phyloP scores from a whole-genome alignment of 2,797 vertebrate species.

The Ctenopoma multispine region DNA sequence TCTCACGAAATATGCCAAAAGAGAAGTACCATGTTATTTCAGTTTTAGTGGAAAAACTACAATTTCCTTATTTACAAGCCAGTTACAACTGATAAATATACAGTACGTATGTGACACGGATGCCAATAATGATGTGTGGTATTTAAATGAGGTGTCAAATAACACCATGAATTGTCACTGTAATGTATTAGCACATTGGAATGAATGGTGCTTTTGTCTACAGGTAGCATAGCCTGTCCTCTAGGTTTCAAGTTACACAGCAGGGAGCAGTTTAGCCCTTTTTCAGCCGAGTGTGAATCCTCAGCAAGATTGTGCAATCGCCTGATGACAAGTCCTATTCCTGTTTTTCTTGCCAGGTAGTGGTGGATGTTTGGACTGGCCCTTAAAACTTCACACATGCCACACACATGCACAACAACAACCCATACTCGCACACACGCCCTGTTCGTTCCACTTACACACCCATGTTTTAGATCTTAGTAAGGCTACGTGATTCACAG shows the following conservation, averaged over 20 bases:
- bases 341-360: slow-evolving; percentile 87
- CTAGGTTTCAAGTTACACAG: slow-evolving; percentile 57
- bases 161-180: not conserved
- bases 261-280: slow-evolving; percentile 58
- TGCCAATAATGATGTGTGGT: not conserved
- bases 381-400: slow-evolving; percentile 63
- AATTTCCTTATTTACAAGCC: not conserved
- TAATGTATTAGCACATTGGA: not conserved
- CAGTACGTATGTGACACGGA: not conserved
- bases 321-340: slow-evolving; percentile 78
- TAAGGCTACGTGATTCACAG: slow-evolving; percentile 19
- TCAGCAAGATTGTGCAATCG: slow-evolving; percentile 79
- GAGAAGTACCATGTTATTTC: not conserved
- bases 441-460: slow-evolving; percentile 62
- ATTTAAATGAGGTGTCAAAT: not conserved
- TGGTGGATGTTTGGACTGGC: slow-evolving; percentile 82
- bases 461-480: slow-evolving; percentile 55
- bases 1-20: not conserved
- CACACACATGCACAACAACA: slow-evolving; percentile 16
- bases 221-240: slow-evolving; percentile 31
- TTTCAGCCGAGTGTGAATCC: slow-evolving; percentile 71
- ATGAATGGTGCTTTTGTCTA: slow-evolving; percentile 25
- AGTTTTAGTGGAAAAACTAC: not conserved
- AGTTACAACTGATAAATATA: not conserved
- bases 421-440: slow-evolving; percentile 36